Conservation (phyloP, 1,140 invertebrate genomes). For the Lepidurus packardi region DNA sequence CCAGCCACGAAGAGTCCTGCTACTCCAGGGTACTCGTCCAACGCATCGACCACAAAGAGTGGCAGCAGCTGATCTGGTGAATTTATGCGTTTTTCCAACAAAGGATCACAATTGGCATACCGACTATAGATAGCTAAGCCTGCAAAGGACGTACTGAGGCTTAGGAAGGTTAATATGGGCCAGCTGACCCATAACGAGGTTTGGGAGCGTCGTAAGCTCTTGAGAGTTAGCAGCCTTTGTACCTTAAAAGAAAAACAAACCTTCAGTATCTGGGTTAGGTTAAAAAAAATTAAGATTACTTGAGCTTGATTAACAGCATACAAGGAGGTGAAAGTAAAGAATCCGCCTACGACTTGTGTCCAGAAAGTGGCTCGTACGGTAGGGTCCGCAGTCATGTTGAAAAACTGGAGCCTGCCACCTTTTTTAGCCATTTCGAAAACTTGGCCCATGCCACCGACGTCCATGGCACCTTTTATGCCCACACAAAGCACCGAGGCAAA, state of each 20-base stretch:
- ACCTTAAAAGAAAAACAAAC: conserved; percentile 28
- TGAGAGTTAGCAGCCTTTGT: conserved; percentile 38
- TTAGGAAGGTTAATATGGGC: conserved; percentile 62
- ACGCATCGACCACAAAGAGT: conserved; percentile 68
- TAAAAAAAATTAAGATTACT: conserved; percentile 54
- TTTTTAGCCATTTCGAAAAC: conserved; percentile 61
- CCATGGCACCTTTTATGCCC: conserved; percentile 60
- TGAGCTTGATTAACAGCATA: conserved; percentile 81
- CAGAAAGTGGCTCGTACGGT: conserved; percentile 68
- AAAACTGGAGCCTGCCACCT: conserved; percentile 60
- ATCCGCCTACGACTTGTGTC: conserved; percentile 63
- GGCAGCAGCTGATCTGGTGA: conserved; percentile 57
- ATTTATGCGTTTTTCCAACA: conserved; percentile 50
- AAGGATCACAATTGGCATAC: conserved; percentile 69
- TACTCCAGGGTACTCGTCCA: conserved; percentile 61
- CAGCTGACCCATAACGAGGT: conserved; percentile 60
- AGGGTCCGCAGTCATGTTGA: conserved; percentile 61
- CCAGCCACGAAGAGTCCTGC: conserved; percentile 75
- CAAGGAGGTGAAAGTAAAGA: conserved; percentile 63
- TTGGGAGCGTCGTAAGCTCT: conserved; percentile 56
- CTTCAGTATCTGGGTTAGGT: conserved; percentile 45
- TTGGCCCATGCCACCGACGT: conserved; percentile 55
- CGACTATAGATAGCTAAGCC: conserved; percentile 72
- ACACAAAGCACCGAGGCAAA: conserved; percentile 67
- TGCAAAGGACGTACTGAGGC: conserved; percentile 63